A percentile compares a stretch with the other conserved stretches of the same genome.
Evolutionary conservation across 30 jellyfish, hydroid and myxozoan genomes (phyloP).

Genomic region (Aurelia aurita): DNA sequence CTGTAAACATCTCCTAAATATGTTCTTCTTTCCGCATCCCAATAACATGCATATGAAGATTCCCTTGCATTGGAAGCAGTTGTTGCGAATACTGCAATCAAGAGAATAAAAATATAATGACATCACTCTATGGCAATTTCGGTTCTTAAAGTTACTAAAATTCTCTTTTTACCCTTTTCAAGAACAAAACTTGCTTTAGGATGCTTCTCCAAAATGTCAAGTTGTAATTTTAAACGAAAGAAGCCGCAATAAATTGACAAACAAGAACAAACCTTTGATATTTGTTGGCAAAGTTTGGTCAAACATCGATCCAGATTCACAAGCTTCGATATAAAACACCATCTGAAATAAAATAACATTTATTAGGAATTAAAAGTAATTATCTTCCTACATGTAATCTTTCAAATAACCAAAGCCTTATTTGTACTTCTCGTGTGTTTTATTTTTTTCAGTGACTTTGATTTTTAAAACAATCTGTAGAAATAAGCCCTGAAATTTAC

Average conservation of each 20-base stretch:
- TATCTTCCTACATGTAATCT: too few species aligned
- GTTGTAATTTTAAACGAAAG: too few species aligned
- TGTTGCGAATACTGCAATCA: slow-evolving; percentile 89
- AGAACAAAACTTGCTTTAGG: background rate
- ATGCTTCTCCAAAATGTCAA: too few species aligned
- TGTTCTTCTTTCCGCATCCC: slow-evolving; percentile 81
- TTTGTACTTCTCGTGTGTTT: too few species aligned
- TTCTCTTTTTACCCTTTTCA: background rate
- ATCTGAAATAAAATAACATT: slow-evolving; percentile 55
- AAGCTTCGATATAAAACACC: slow-evolving; percentile 97
- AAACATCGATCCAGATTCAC: slow-evolving; percentile 99
- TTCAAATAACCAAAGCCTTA: too few species aligned
- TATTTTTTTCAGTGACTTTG: too few species aligned
- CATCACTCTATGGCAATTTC: background rate
- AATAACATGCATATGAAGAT: slow-evolving; percentile 95
- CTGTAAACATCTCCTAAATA: slow-evolving; percentile 98
- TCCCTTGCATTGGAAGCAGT: slow-evolving; percentile 95
- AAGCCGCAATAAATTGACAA: too few species aligned
- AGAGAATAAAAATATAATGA: background rate
- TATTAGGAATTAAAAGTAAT: too few species aligned
- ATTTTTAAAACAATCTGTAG: too few species aligned
- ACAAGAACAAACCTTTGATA: slow-evolving; percentile 68
- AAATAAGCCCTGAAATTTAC: too few species aligned
- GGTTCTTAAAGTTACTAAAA: background rate
- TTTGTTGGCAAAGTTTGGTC: slow-evolving; percentile 67